Conservation (phyloP, 2,113 vertebrate genomes). For the Oreotrochilus melanogaster region DNA sequence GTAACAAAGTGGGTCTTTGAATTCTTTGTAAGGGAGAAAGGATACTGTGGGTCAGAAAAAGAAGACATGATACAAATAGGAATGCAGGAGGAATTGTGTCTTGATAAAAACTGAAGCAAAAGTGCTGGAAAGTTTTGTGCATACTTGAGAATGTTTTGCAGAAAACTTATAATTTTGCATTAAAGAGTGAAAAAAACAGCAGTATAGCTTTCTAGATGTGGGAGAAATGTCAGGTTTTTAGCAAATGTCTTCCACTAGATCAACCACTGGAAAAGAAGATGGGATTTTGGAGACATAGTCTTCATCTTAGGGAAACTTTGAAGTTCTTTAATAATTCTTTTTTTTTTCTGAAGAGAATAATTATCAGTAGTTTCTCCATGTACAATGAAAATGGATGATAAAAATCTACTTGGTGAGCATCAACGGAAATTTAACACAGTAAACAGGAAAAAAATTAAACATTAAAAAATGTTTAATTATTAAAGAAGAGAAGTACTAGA, state of each 20-base stretch:
- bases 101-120: not conserved
- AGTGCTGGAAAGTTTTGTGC: not conserved
- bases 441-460: not conserved
- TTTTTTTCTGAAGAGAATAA: not conserved
- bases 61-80: not conserved
- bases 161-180: not conserved
- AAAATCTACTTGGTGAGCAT: not conserved
- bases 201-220: not conserved
- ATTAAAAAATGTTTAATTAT: not conserved
- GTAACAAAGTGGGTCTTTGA: not conserved
- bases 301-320: not conserved
- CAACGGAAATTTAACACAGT: not conserved
- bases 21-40: accelerated
- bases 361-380: not conserved
- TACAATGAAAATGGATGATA: not conserved
- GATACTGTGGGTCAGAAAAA: not conserved
- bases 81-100: not conserved
- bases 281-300: not conserved
- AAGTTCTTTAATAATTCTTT: not conserved
- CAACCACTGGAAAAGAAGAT: not conserved
- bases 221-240: not conserved
- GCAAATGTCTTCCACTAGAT: not conserved
- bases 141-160: not conserved
- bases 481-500: not conserved
- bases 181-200: not conserved